Percentiles rank a stretch among this genome's conserved stretches.
Conservation (phyloP, 35 echinoderm and acorn worm species). For the Amphiura filiformis region DNA sequence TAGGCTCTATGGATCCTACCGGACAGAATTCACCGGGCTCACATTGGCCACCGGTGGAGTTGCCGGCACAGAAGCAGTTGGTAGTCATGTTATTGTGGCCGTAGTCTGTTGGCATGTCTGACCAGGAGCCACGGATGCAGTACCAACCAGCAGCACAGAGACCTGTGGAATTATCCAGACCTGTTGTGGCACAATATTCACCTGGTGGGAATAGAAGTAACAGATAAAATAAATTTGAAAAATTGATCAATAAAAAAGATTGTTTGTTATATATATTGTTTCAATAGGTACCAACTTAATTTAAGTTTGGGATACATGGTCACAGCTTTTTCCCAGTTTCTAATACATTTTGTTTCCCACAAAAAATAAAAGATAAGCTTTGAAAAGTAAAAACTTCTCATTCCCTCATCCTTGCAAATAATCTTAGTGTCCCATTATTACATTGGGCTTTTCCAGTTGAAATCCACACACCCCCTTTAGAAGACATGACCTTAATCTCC, state of each 20-base stretch:
- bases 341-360: neutral
- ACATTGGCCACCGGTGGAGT: slow-evolving; percentile 94
- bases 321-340: neutral
- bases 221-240: neutral
- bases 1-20: slow-evolving; percentile 70
- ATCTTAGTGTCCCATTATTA: too few relatives aligned
- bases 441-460: too few relatives aligned
- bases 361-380: neutral
- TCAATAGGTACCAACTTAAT: too few relatives aligned
- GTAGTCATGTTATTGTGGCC: slow-evolving; percentile 80
- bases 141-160: slow-evolving; percentile 91
- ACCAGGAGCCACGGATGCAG: slow-evolving; percentile 92
- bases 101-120: slow-evolving; percentile 76
- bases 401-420: too few relatives aligned
- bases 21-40: slow-evolving; percentile 87
- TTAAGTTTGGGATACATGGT: too few relatives aligned
- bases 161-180: slow-evolving; percentile 55
- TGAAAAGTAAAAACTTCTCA: neutral
- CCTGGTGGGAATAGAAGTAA: slow-evolving; percentile 39
- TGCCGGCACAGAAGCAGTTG: slow-evolving; percentile 83
- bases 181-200: slow-evolving; percentile 71
- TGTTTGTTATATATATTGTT: neutral
- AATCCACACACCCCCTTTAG: too few relatives aligned
- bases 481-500: too few relatives aligned
- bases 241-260: neutral